Conservation (phyloP, 2,888 invertebrate genomes). For the Tillus elongatus region DNA sequence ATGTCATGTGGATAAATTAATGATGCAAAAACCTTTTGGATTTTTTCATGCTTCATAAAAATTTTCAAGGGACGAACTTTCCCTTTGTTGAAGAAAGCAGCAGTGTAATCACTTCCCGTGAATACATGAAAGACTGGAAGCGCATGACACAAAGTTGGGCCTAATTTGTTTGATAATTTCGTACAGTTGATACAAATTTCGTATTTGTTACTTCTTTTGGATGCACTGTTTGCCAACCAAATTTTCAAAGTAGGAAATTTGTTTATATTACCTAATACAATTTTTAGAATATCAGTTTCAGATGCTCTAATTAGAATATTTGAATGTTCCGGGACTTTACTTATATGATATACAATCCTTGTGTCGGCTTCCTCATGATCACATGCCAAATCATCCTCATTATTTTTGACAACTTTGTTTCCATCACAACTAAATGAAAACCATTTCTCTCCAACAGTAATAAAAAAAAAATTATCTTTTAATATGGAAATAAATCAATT, state of each 20-base stretch:
- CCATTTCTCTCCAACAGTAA: constrained; percentile 8
- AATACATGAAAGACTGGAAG: constrained; percentile 28
- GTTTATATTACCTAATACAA: constrained; percentile 12
- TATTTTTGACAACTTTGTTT: constrained; percentile 16
- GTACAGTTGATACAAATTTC: constrained; percentile 23
- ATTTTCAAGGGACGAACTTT: constrained; percentile 6
- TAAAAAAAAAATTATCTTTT: constrained; percentile 4
- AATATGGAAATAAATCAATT: constrained; percentile 4
- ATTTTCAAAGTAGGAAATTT: constrained; percentile 22
- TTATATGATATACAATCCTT: constrained; percentile 9
- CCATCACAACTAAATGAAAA: constrained; percentile 9
- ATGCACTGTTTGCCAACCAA: too few species aligned
- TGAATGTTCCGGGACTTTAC: constrained; percentile 4
- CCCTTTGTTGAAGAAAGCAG: constrained; percentile 10
- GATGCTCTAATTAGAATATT: constrained; percentile 10
- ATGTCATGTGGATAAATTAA: constrained; percentile 16
- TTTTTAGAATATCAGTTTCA: constrained; percentile 11
- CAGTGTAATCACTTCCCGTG: constrained; percentile 29
- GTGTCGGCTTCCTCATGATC: constrained; percentile 13
- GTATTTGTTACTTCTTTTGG: constrained; percentile 15
- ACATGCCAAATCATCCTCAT: constrained; percentile 21
- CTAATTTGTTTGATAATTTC: constrained; percentile 24
- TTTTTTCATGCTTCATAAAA: constrained; percentile 8
- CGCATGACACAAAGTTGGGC: constrained; percentile 21
- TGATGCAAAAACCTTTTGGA: constrained; percentile 7